Base-by-base conservation (phyloP, 35 echinoderm and acorn worm genomes). In the Lytechinus pictus region DNA sequence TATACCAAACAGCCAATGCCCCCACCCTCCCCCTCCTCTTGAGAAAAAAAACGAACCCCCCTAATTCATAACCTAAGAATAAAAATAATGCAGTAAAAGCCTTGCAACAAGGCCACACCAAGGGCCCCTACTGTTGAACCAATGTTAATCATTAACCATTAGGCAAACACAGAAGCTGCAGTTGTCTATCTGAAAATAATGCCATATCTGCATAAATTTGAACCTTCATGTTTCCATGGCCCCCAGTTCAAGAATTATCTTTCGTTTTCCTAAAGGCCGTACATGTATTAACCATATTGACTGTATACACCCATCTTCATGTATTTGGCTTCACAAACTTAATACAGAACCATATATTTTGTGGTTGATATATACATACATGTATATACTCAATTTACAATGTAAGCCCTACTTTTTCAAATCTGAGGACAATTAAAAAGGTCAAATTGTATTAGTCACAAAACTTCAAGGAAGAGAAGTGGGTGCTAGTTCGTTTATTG, bases 201-300 rank as follows among this genome's bases (percentile, higher is more conserved):
- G 88, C 88, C 28, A 52, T 90, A 54, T 90, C 88, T 90, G 88
- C 88, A 44, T 90, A 90, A 90, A 90, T 44, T 90, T 90, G 29
- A 90, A 12, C 16, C 88, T 33, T 90, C n/a, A 44, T 90, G 33
- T 44, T 44, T 1, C 33, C 33, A 44, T 44, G 33, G 33, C 33
- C 16, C 52, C 29, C 14, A 27, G 88, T 12, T 90, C 27, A 28
- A 90, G 52, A 52, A 54, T 52, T 90, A 90, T 79, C 66, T 79
- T 6, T 24, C 4, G 66, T 16, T 44, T 79, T 79, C 66, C 66
- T 79, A 24, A 79, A 19, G 16, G 66, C 66, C 33, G 2, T 44
- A 44, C 33, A 44, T 44, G 33, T 44, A 44, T 79, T 79, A 79
- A 24, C 2, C 66, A n/a, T 0, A 79, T 79, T 60, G 33, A 44